Base-by-base conservation (phyloP, 2,888 invertebrate species). In the Sinhomidia bicolor region DNA sequence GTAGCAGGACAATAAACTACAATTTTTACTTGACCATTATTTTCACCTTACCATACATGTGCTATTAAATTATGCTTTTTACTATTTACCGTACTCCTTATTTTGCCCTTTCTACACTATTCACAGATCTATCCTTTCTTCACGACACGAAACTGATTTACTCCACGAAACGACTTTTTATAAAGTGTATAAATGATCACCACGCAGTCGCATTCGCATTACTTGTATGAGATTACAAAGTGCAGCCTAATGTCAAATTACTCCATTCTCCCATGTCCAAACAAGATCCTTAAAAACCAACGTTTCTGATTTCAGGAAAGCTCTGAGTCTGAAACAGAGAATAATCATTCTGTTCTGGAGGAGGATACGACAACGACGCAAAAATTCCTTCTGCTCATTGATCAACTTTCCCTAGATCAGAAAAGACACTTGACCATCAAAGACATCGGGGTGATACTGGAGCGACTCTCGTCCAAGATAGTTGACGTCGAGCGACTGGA, bases 371-470 rank as follows among this genome's bases (percentile, higher is more conserved):
- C 96, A 93, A 97, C 97, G 93, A 96, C 97, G 92, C 97, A 97
- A 94, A 98, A 98, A 95, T 98, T 98, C 95, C 96, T 98, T 93
- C 95, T 98, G 93, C 96, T 98, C 92, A 97, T 98, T 94, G 98
- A 98, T 94, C 98, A 98, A 94, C 95, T 98, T 92, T 97, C 97
- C 93, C 97, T 97, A 93, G 97, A 98, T 93, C 97, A 98, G 94
- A 98, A 97, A 94, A 96, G 97, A 91, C 98, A 98, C 93, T 95
- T 98, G 92, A 97, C 97, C 94, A 89, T 90, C 83, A 98, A 98
- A 94, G 98, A 98, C 94, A 98, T 98, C 94, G 98, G 98, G 92
- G 97, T 98, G 94, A 98, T 98, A 93, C 95, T 98, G 93, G 98
- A 98, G 94, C 95, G 98, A 93, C 95, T 98, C 93, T 97, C 96